Conservation (phyloP, 2,113 vertebrate species). For the Morone chrysops region DNA sequence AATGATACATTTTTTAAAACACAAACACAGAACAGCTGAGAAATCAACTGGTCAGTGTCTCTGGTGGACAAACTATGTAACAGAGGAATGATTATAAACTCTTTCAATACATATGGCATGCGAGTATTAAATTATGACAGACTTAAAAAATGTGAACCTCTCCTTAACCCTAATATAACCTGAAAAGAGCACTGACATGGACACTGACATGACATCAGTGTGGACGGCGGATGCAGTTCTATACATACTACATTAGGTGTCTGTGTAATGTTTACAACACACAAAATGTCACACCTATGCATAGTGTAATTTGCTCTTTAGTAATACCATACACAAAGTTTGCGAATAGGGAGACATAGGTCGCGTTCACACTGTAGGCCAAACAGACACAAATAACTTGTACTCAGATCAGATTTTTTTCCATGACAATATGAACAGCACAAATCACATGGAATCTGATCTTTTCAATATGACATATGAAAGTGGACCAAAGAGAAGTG, state of each 20-base stretch:
- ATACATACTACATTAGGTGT: neutral
- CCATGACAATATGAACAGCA: too few species aligned
- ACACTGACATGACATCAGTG: too few species aligned
- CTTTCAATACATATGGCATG: neutral
- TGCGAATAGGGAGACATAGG: neutral
- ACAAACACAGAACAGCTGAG: neutral
- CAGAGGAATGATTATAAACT: neutral
- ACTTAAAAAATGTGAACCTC: too few species aligned
- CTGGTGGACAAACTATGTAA: neutral
- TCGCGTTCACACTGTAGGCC: too few species aligned
- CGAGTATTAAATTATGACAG: too few species aligned
- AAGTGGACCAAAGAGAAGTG: too few species aligned
- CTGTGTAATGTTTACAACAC: neutral
- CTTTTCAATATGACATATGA: too few species aligned
- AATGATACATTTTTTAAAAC: neutral
- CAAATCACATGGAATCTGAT: too few species aligned
- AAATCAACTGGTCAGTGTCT: neutral
- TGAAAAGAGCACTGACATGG: neutral
- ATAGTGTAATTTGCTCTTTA: neutral
- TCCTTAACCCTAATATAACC: neutral
- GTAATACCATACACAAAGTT: neutral
- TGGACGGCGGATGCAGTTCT: neutral
- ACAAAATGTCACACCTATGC: too few species aligned
- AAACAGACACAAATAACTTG: too few species aligned
- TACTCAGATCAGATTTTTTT: too few species aligned